Percentiles rank a stretch among this genome's conserved stretches.
phyloP scores from a whole-genome alignment of 2,113 vertebrate genomes.

The Sturnus vulgaris region DNA sequence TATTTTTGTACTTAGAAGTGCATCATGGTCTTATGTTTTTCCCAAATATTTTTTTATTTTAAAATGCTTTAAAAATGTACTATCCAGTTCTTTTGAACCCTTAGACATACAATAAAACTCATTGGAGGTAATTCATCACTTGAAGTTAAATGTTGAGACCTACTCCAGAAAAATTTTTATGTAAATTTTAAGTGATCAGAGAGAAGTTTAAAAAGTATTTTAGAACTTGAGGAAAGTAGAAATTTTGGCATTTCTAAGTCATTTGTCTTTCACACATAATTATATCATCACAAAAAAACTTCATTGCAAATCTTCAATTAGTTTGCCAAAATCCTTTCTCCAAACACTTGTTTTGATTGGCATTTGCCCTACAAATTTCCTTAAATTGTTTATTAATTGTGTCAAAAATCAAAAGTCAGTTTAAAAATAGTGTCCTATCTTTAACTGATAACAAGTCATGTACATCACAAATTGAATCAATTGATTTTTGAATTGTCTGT shows the following conservation, averaged over 20 bases:
- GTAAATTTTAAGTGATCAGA: background rate
- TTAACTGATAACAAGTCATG: fast-evolving
- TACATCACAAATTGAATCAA: background rate
- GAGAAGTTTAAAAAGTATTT: background rate
- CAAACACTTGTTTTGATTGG: background rate
- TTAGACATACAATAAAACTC: fast-evolving
- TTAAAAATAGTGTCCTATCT: background rate
- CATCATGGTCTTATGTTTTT: background rate
- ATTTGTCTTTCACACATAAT: background rate
- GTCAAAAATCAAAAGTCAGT: background rate
- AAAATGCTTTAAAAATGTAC: fast-evolving
- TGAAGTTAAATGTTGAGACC: background rate
- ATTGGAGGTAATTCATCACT: background rate
- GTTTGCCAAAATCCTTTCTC: background rate
- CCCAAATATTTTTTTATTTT: background rate
- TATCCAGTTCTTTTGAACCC: background rate
- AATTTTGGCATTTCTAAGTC: background rate
- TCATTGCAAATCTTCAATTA: background rate
- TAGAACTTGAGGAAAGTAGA: fast-evolving
- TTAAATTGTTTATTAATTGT: background rate
- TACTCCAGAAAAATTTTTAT: background rate
- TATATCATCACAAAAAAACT: background rate
- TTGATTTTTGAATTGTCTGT: background rate
- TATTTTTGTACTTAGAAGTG: background rate
- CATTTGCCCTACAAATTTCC: background rate